phyloP scores from a whole-genome alignment of 2,888 invertebrate genomes.

The Conops quadrifasciatus region DNA sequence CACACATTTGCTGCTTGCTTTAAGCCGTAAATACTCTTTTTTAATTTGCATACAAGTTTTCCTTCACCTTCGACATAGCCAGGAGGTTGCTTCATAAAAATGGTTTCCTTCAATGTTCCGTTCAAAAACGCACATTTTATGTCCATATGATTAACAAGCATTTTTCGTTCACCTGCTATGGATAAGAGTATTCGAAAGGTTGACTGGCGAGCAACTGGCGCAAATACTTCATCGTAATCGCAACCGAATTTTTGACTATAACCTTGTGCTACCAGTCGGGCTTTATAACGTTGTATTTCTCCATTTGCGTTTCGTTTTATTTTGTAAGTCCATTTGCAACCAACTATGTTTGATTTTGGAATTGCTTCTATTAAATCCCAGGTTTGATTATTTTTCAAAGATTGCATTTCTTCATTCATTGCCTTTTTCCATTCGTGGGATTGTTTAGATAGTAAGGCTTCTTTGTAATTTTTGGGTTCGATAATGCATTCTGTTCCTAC shows the following conservation, averaged over 20 bases:
- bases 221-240: constrained; percentile 18
- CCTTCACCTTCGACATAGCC: constrained; percentile 29
- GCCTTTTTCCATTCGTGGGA: background rate
- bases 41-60: constrained; percentile 31
- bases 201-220: constrained; percentile 18
- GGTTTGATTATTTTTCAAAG: background rate
- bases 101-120: constrained; percentile 28
- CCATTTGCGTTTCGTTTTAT: constrained; percentile 5
- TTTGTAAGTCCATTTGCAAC: constrained; percentile 9
- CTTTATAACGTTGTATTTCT: constrained; percentile 2
- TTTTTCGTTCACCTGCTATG: background rate
- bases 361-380: background rate
- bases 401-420: constrained; percentile 1
- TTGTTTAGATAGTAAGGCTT: too few relatives aligned
- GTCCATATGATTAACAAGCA: constrained; percentile 35
- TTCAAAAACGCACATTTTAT: constrained; percentile 36
- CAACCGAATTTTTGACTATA: background rate
- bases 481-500: too few relatives aligned
- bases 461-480: too few relatives aligned
- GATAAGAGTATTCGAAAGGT: constrained; percentile 5
- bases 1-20: constrained; percentile 39
- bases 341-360: background rate
- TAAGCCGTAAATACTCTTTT: constrained; percentile 36
- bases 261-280: constrained; percentile 2
- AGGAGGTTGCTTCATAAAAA: constrained; percentile 35